phyloP scores from a whole-genome alignment of 2,797 vertebrate genomes.

The Morus bassanus region DNA sequence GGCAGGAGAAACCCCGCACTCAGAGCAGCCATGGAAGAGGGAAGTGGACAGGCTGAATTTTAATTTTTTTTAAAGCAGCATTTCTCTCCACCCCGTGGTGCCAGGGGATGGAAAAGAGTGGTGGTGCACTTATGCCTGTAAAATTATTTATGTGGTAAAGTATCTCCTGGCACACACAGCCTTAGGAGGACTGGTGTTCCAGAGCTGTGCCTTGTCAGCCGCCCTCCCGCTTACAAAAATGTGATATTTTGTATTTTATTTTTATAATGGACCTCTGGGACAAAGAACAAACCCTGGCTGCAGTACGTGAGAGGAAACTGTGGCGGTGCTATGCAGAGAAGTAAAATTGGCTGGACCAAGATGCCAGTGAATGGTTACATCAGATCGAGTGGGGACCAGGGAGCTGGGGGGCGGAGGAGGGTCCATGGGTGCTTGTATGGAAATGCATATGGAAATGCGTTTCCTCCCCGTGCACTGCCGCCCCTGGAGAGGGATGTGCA shows the following conservation, averaged over 20 bases:
- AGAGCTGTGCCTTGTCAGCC: not conserved
- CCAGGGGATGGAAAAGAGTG: not conserved
- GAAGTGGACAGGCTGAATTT: not conserved
- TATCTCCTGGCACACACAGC: not conserved
- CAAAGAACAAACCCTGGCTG: not conserved
- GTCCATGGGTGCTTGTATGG: not conserved
- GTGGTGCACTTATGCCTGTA: not conserved
- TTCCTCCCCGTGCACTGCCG: not conserved
- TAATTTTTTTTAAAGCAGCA: not conserved
- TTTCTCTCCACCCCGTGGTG: not conserved
- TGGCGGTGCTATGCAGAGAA: not conserved
- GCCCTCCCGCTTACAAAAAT: not conserved
- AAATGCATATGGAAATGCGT: not conserved
- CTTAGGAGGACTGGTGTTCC: not conserved
- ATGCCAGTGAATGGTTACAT: not conserved
- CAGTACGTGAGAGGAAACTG: not conserved
- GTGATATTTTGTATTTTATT: not conserved
- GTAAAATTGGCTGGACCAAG: not conserved
- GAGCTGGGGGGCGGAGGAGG: not conserved
- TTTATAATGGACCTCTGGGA: not conserved
- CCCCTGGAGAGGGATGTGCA: not conserved
- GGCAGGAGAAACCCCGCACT: not conserved
- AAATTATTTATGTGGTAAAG: not conserved
- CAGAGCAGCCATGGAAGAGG: fast-evolving
- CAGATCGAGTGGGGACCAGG: not conserved